Conservation (phyloP, 2,888 invertebrate species). For the Chaitophorus viminalis region DNA sequence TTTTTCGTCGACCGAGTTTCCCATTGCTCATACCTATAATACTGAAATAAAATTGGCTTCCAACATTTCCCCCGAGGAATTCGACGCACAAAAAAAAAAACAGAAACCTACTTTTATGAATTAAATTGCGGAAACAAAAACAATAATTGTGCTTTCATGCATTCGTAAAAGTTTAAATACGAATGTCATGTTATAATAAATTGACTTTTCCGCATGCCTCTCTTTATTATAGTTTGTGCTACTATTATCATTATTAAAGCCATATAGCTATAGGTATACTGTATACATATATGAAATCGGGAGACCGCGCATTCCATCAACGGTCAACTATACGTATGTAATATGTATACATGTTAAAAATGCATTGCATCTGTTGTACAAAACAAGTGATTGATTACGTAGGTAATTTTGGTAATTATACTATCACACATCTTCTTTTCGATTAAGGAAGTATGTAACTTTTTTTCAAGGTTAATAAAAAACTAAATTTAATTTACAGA, state of each 20-base stretch:
- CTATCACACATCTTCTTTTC: background rate
- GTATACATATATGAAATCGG: background rate
- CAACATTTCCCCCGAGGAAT: background rate
- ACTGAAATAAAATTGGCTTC: conserved; percentile 8
- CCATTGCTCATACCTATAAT: background rate
- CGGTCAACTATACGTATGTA: background rate
- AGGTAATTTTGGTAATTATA: too few relatives aligned
- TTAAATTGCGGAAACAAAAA: background rate
- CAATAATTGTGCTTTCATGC: background rate
- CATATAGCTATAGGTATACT: background rate
- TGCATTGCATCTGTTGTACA: conserved; percentile 6
- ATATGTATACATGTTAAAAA: background rate
- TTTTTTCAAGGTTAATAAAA: background rate
- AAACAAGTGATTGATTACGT: conserved; percentile 1
- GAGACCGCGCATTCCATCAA: background rate
- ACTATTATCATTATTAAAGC: background rate
- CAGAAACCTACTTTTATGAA: conserved; percentile 31
- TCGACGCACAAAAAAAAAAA: background rate
- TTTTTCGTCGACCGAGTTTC: conserved; percentile 43
- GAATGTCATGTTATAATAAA: background rate
- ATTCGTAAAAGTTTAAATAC: background rate
- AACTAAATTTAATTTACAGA: background rate
- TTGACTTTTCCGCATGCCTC: background rate
- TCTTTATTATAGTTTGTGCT: background rate
- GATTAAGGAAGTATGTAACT: background rate